A percentile compares a stretch with the other conserved stretches of the same genome.
Conservation (phyloP, 2,797 vertebrate genomes). For the Falco concolor region DNA sequence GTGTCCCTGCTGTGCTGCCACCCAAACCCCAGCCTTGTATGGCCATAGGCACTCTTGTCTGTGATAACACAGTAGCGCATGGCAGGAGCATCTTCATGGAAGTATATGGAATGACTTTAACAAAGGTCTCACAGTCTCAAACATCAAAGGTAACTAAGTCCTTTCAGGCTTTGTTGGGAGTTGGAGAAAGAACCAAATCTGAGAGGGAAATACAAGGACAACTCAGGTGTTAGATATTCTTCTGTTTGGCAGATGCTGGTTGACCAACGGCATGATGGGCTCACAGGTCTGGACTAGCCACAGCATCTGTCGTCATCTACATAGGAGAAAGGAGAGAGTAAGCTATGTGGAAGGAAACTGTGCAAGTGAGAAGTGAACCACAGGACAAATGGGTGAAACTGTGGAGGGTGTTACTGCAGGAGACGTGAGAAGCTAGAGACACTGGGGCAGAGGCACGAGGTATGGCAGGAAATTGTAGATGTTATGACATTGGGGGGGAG, state of each 20-base stretch:
- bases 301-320: neutral
- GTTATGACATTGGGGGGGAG: neutral
- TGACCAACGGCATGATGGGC: neutral
- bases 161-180: neutral
- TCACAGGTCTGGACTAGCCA: neutral
- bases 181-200: neutral
- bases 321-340: neutral
- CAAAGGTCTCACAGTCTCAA: neutral
- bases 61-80: neutral
- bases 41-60: neutral
- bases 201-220: neutral
- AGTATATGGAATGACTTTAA: neutral
- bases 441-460: too few relatives aligned
- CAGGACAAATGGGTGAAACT: neutral
- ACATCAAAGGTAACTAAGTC: neutral
- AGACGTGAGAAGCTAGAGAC: neutral
- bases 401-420: neutral
- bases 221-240: neutral
- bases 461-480: neutral
- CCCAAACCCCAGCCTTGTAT: neutral
- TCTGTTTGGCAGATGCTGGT: neutral
- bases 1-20: neutral
- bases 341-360: neutral
- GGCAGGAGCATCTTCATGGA: neutral
- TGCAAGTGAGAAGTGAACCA: neutral